Conservation (phyloP, 2,888 invertebrate genomes). For the Chrysodeixis includens region DNA sequence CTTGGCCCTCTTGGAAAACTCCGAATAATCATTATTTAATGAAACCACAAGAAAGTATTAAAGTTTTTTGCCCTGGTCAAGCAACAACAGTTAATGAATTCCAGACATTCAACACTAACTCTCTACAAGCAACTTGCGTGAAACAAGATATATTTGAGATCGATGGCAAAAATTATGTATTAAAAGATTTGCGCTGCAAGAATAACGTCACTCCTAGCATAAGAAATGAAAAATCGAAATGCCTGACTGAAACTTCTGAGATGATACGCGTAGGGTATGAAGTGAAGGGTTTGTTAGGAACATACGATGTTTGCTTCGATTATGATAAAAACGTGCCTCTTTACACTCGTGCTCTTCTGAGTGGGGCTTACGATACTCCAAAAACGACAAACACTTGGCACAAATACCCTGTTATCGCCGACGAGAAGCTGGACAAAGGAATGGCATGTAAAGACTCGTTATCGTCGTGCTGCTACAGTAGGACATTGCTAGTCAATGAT, state of each 20-base stretch:
- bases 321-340: slow-evolving; percentile 41
- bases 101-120: slow-evolving; percentile 30
- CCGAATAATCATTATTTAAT: slow-evolving; percentile 27
- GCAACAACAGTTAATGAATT: slow-evolving; percentile 38
- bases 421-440: slow-evolving; percentile 10
- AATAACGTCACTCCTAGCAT: slow-evolving; percentile 35
- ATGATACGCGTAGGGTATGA: slow-evolving; percentile 54
- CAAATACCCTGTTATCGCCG: slow-evolving; percentile 30
- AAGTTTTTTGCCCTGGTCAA: slow-evolving; percentile 42
- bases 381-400: slow-evolving; percentile 32
- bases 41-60: slow-evolving; percentile 26
- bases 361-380: slow-evolving; percentile 11
- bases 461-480: slow-evolving; percentile 52
- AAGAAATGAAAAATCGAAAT: slow-evolving; percentile 33
- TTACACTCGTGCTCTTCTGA: slow-evolving; percentile 35
- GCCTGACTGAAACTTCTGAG: slow-evolving; percentile 45
- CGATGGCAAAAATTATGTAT: slow-evolving; percentile 29
- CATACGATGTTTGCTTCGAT: slow-evolving; percentile 56
- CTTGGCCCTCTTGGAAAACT: slow-evolving; percentile 38
- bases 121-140: slow-evolving; percentile 44
- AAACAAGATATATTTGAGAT: slow-evolving; percentile 41
- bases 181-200: slow-evolving; percentile 51
- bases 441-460: slow-evolving; percentile 36
- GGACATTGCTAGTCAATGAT: slow-evolving; percentile 52
- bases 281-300: slow-evolving; percentile 37